These are phyloP conservation scores for Solea senegalensis DNA, from an alignment of 2,113 vertebrate species.

Conservation along the genomic window DNA sequence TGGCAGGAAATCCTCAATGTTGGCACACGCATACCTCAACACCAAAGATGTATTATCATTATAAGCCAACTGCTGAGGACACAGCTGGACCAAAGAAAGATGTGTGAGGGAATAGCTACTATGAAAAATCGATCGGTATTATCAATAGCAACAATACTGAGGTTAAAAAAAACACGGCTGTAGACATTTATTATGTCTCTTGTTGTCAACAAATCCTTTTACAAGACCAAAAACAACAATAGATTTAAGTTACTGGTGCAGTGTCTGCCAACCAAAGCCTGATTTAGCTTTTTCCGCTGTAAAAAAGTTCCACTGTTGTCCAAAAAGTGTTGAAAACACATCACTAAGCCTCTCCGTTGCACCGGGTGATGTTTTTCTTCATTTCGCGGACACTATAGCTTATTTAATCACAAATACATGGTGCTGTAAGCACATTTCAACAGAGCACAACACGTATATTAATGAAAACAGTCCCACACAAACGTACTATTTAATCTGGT, in stretches of 20 bases:
- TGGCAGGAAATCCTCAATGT: constrained; percentile 20
- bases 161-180: constrained; percentile 1
- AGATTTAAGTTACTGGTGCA: background rate
- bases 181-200: background rate
- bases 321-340: background rate
- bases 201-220: background rate
- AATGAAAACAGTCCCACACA: background rate
- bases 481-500: background rate
- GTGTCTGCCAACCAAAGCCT: background rate
- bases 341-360: background rate
- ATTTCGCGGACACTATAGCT: background rate
- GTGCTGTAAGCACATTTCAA: background rate
- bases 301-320: background rate
- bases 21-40: constrained; percentile 34
- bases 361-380: background rate
- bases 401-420: background rate
- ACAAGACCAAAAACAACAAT: background rate
- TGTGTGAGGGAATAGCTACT: constrained; percentile 17
- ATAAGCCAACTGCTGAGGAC: constrained; percentile 45
- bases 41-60: constrained; percentile 42
- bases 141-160: constrained; percentile 6
- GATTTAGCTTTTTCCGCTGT: background rate
- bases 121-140: background rate
- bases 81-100: constrained; percentile 26
- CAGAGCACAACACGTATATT: background rate